Conservation (phyloP, 2,113 vertebrate genomes). For the Aepyceros melampus region DNA sequence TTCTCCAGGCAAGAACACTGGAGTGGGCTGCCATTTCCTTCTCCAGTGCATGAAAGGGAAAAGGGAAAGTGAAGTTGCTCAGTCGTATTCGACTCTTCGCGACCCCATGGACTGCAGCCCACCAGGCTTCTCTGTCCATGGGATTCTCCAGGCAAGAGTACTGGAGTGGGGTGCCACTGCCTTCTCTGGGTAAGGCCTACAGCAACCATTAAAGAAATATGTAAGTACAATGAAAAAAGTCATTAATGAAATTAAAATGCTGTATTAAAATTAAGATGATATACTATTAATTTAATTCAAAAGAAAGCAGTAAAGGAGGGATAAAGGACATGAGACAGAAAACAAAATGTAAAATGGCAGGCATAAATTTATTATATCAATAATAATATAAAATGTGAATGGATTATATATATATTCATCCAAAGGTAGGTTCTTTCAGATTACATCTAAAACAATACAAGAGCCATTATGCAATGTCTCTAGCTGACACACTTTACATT, state of each 20-base stretch:
- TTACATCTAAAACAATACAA: not conserved
- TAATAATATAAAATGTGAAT: not conserved
- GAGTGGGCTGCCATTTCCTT: no score
- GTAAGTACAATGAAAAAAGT: not conserved
- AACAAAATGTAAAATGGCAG: not conserved
- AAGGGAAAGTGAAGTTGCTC: no score
- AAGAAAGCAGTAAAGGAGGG: not conserved
- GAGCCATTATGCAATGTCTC: not conserved
- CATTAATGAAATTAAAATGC: not conserved
- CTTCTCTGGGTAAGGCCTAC: not conserved
- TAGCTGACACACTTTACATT: not conserved
- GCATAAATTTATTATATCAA: not conserved
- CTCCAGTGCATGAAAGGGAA: no score
- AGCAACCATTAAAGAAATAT: not conserved
- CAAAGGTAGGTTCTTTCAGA: not conserved
- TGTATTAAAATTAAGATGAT: not conserved
- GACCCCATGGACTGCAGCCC: no score
- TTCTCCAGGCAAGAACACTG: no score
- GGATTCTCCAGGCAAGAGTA: no score
- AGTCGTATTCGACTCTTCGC: no score
- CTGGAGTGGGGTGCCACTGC: no score
- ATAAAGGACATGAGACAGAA: not conserved
- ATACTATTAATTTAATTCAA: not conserved
- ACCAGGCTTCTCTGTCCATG: no score
- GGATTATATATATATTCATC: not conserved